phyloP scores from a whole-genome alignment of 2,797 vertebrate species.

The Vipera ursinii region DNA sequence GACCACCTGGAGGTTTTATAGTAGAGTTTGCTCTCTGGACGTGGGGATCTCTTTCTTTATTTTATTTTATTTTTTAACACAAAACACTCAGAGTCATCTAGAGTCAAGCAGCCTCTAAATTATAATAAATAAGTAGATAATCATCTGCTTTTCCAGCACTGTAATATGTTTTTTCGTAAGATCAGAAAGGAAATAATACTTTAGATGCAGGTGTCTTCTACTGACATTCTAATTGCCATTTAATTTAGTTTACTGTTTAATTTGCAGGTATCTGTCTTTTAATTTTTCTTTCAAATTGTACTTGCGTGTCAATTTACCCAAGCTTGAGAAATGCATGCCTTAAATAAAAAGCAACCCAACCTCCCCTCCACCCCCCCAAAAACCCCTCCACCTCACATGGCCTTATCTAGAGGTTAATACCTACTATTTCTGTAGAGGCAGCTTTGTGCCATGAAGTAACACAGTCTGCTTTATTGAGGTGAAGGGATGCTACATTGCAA shows the following conservation, averaged over 20 bases:
- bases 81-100: not conserved
- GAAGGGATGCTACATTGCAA: not conserved
- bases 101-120: not conserved
- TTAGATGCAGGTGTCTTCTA: not conserved
- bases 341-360: not conserved
- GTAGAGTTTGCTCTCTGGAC: not conserved
- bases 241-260: not conserved
- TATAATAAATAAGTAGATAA: not conserved
- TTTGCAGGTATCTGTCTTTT: not conserved
- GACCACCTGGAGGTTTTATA: not conserved
- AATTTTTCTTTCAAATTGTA: not conserved
- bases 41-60: not conserved
- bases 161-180: not conserved
- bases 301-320: not conserved
- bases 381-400: not conserved
- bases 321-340: not conserved
- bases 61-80: not conserved
- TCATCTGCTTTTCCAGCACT: not conserved
- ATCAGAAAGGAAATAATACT: not conserved
- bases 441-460: not conserved
- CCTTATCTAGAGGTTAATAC: not conserved
- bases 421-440: not conserved
- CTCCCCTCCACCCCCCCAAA: not conserved
- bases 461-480: not conserved
- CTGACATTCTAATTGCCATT: not conserved